Percentiles rank a stretch among this genome's conserved stretches.
Conservation (phyloP, 1,140 invertebrate species). For the Bradysia coprophila region DNA sequence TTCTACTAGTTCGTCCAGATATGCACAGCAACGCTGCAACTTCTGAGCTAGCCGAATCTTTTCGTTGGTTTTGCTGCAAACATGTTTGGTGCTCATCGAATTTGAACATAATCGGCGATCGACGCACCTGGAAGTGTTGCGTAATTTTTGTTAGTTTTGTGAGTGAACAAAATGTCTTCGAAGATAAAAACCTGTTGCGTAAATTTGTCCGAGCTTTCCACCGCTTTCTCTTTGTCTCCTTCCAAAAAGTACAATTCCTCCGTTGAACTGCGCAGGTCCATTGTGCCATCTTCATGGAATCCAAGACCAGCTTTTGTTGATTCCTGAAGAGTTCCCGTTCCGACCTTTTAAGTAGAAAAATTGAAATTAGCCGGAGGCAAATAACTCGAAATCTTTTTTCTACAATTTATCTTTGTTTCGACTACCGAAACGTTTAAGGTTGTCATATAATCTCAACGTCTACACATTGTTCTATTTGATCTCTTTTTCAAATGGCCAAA, state of each 20-base stretch:
- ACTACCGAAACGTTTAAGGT: no score
- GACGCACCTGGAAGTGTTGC: constrained; percentile 13
- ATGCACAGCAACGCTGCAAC: constrained; percentile 49
- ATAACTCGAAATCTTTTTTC: no score
- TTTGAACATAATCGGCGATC: constrained; percentile 27
- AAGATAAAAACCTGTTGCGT: background rate
- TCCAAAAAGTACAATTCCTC: constrained; percentile 68
- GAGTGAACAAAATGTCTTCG: no score
- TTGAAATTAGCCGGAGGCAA: no score
- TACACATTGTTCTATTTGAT: no score
- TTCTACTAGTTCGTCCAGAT: constrained; percentile 58
- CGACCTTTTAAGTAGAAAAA: constrained; percentile 21
- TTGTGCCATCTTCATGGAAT: constrained; percentile 57
- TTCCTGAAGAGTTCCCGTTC: constrained; percentile 25
- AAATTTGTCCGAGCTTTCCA: background rate
- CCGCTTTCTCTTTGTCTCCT: constrained; percentile 31
- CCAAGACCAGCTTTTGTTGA: constrained; percentile 27
- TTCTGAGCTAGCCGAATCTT: constrained; percentile 50
- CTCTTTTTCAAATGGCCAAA: no score
- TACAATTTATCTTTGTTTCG: no score
- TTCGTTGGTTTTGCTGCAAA: constrained; percentile 41
- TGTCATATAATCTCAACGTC: no score
- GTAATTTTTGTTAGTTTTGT: no score
- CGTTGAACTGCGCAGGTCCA: constrained; percentile 64
- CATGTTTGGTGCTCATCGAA: constrained; percentile 32